Base-by-base conservation (phyloP, 2,797 vertebrate species). In the Lacerta bilineata region DNA sequence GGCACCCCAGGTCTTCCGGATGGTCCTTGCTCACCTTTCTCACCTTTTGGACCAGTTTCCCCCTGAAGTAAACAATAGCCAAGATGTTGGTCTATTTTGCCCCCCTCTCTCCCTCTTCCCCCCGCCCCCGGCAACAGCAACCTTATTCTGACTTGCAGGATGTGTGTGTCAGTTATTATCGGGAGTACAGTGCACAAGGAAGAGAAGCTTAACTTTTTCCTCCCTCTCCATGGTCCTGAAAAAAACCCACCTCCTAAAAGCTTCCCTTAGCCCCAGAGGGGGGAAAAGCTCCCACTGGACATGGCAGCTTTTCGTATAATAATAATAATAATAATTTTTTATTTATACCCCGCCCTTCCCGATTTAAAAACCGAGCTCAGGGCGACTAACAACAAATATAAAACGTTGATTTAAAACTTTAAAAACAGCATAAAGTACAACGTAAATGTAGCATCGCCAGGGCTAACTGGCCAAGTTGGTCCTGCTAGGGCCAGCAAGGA, bases 1-100 rank as follows among this genome's bases (percentile, higher is more conserved):
- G 97, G 93, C 89, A 96, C 88, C 94, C 97, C 98, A 90, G 97
- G 91, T 93, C 96, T 97, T 90, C 97, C 98, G 29, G 96, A 89
- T 61, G 93, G 90, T 64, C 98, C 98, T 74, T 93, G 43, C 61
- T 90, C 93, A 25, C 98, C 98, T 85, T 97, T 97, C 8, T 97
- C 95, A 20, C 98, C 98, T 92, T 97, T 98, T 20, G 8, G 93
- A 55, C 98, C 98, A 81, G 95, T 95, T 5, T 96, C 96, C 5
- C 98, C 98, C 98, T 98, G 69, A 72, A 88, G 92, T n/a, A 95
- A 94, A 90, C 55, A 69, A 87, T 36, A 68, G 69, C 33, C 27
- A 17, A 1, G 5, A 6, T 3, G 2, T 39, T 91, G 87, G 89
- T 0, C 0, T 50, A 78, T 29, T 64, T 13, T 0, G 17, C n/a